Percentiles rank a stretch among this genome's conserved stretches.
phyloP scores from a whole-genome alignment of 2,888 invertebrate genomes.

The Peribatodes rhomboidaria region DNA sequence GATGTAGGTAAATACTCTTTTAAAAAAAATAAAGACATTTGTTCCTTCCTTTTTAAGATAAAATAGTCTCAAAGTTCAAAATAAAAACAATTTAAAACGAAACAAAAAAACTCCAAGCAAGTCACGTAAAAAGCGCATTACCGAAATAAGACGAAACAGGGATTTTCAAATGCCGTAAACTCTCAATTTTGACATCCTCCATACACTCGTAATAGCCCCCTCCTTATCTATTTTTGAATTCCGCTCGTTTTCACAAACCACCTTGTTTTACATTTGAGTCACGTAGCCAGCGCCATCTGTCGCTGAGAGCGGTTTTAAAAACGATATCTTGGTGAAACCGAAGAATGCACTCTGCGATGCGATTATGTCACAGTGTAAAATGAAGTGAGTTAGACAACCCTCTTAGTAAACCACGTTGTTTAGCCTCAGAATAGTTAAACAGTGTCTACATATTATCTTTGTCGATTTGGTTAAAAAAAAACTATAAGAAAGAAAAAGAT shows the following conservation, averaged over 20 bases:
- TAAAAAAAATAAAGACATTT: too few relatives aligned
- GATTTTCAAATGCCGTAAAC: constrained; percentile 18
- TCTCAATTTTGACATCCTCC: constrained; percentile 23
- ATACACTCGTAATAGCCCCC: constrained; percentile 42
- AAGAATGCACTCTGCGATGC: constrained; percentile 52
- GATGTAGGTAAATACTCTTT: not conserved
- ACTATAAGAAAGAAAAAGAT: too few relatives aligned
- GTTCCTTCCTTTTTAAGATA: not conserved
- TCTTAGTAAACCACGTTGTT: too few relatives aligned
- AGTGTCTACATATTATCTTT: too few relatives aligned
- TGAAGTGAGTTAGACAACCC: too few relatives aligned
- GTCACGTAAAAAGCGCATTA: constrained; percentile 19
- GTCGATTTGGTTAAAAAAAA: too few relatives aligned
- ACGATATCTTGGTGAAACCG: constrained; percentile 69
- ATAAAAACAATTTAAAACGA: not conserved
- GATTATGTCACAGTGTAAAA: constrained; percentile 35
- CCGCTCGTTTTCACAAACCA: constrained; percentile 54
- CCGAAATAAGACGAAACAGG: constrained; percentile 12
- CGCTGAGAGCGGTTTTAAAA: constrained; percentile 69
- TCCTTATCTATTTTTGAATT: constrained; percentile 68
- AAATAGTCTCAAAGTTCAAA: not conserved
- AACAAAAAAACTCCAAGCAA: not conserved
- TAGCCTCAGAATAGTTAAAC: too few relatives aligned
- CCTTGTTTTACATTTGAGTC: constrained; percentile 73
- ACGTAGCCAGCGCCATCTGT: constrained; percentile 77